Evolutionary conservation across 2,113 vertebrate species (phyloP).

Genomic region (Nycticryphes semicollaris): DNA sequence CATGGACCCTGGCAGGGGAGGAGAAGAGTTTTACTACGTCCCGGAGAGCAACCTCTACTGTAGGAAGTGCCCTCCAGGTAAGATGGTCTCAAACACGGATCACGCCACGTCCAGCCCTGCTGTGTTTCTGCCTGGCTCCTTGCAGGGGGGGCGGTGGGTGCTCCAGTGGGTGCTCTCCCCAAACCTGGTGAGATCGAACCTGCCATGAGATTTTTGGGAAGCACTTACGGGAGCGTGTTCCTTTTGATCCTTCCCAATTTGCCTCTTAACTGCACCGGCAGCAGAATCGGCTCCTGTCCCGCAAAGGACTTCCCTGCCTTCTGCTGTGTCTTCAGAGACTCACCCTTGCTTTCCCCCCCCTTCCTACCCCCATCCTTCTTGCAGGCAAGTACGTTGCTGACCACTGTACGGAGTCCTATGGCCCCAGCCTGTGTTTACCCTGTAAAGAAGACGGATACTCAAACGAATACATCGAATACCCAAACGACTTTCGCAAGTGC

Average conservation of each 20-base stretch:
- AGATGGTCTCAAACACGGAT: accelerated
- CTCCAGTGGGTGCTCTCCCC: neutral
- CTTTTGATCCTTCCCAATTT: neutral
- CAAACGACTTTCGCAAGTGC: neutral
- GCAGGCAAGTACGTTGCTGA: neutral
- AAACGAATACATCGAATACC: neutral
- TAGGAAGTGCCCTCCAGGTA: neutral
- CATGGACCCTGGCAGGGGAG: neutral
- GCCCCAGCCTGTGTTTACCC: neutral
- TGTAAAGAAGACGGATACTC: accelerated
- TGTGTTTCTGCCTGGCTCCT: neutral
- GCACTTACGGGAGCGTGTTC: accelerated
- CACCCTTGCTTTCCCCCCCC: neutral
- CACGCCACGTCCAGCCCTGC: accelerated
- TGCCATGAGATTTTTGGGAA: accelerated
- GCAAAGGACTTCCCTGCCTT: neutral
- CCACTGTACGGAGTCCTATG: accelerated
- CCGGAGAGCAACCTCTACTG: accelerated
- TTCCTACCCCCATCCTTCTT: neutral
- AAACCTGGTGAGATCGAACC: neutral
- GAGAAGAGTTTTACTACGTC: neutral
- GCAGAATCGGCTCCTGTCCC: neutral
- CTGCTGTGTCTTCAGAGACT: neutral
- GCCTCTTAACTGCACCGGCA: neutral
- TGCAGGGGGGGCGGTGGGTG: neutral